Base-by-base conservation (phyloP, 2,797 vertebrate genomes). In the Enteromius fasciolatus region DNA sequence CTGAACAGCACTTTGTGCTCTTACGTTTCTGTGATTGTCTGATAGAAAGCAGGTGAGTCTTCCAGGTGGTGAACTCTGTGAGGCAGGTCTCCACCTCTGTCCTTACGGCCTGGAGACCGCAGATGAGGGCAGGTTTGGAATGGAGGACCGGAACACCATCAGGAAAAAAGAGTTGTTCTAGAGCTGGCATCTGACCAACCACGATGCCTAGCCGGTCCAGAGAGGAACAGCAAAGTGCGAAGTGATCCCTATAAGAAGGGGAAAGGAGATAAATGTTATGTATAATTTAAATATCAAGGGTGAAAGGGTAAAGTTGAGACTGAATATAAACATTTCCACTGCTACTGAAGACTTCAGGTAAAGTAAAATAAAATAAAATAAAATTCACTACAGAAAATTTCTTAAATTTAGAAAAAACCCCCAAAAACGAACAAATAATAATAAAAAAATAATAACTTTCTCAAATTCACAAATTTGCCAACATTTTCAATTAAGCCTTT, bases 51-150 rank as follows among this genome's bases (percentile, higher is more conserved):
- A 96, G 92, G 83, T 94, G 93, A 9, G 92, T 92, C 91, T 93
- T 98, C 98, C 97, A 99, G 82, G 93, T 87, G 85, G 92, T 90
- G 88, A 99, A 99, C 52, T 98, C 95, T 0, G 88, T 88, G 50
- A 95, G 81, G 3, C 89, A 88, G 5, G 89, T 91, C 89, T 90
- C 93, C 86, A 97, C 90, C 93, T 95, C 95, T 52, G 89, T 92
- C 88, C 95, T 93, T 81, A 98, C 86, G 28, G 94, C 95, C 52
- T 90, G 92, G 0, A 99, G 91, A 84, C 96, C 96, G 86, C 91
- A 93, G 18, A 92, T 87, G 74, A 99, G 73, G 14, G 93, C 86
- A 0, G 95, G 94, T 85, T 91, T 94, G 14, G 64, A 73, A 83
- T 90, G 88, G 28, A 84, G 81, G 84, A 46, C 7, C 1, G 61